Evolutionary conservation across 2,888 invertebrate species (phyloP).

Genomic region (Amphiduros pacificus): DNA sequence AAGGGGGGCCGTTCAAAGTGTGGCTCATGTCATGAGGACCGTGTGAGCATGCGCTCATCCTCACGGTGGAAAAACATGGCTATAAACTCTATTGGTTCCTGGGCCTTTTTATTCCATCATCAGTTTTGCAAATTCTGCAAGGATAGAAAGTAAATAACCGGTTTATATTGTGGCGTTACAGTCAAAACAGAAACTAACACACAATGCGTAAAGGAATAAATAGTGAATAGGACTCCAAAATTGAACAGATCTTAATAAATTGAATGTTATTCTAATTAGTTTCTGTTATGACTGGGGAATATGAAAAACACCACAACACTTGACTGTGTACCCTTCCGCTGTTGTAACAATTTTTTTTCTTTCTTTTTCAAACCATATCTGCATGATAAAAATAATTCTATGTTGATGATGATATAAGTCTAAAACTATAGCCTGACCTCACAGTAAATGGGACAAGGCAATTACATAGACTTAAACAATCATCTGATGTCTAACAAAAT

Average conservation of each 20-base stretch:
- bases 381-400: too few species aligned
- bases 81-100: slow-evolving; percentile 9
- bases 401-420: too few species aligned
- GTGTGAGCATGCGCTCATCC: slow-evolving; percentile 4
- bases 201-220: not conserved
- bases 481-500: too few species aligned
- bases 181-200: slow-evolving; percentile 16
- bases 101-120: slow-evolving; percentile 17
- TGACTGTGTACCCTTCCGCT: slow-evolving; percentile 14
- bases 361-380: too few species aligned
- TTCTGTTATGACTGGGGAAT: slow-evolving; percentile 19
- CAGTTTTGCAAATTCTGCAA: slow-evolving; percentile 23
- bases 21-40: not conserved
- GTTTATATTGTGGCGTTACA: slow-evolving; percentile 6
- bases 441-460: too few species aligned
- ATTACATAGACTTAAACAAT: too few species aligned
- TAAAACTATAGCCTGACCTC: too few species aligned
- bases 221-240: not conserved
- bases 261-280: slow-evolving; percentile 4
- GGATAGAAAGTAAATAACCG: slow-evolving; percentile 11
- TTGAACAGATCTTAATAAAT: not conserved
- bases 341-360: too few species aligned
- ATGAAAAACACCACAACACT: slow-evolving; percentile 13
- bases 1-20: slow-evolving; percentile 14
- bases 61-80: slow-evolving; percentile 9